Evolutionary conservation across 1,140 invertebrate species (phyloP), one percentile per base, ranked within the genome.

Genomic region (Rhysida immarginata): DNA sequence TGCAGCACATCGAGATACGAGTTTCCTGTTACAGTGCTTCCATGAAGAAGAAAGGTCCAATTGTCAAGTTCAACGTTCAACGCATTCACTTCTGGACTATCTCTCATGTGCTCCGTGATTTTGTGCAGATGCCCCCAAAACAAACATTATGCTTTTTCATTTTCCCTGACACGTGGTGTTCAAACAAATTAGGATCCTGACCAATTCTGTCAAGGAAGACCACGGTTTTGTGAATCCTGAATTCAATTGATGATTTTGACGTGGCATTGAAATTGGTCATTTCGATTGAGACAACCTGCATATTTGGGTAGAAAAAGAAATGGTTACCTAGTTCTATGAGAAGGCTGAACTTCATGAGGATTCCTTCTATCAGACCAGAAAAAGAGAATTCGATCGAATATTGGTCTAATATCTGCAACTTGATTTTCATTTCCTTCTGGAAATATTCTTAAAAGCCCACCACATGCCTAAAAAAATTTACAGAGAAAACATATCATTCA

Each of bases 361-460:
- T 96, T 96, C 61, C 93, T 75, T 59, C 86, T 75, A 67, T 97
- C 93, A 1, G 94, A 97, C 93, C 93, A 98, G 72, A 97, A 98
- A 69, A 96, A 96, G 55, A 96, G 73, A 65, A 96, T 81, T 46
- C 94, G 74, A 69, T 97, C 93, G 70, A 96, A 95, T 42, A 85
- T 72, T 0, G 94, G 94, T 65, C 87, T 88, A 59, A 98, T 93
- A 65, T 95, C 81, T 0, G 92, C 91, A 2, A 94, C 85, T 66
- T 83, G 77, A 59, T 86, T 81, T 14, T 76, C 72, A 71, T 79
- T 79, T 44, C 82, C 84, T 69, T 89, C 84, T 0, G 93, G 93
- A 68, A 92, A 96, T 73, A 98, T 91, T 68, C 88, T 51, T 35
- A 87, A 65, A 8, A 84, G 64, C 21, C 84, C 84, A 25, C 84